Evolutionary conservation across 30 jellyfish, hydroid and myxozoan genomes (phyloP).

Genomic region (Turritopsis dohrnii): DNA sequence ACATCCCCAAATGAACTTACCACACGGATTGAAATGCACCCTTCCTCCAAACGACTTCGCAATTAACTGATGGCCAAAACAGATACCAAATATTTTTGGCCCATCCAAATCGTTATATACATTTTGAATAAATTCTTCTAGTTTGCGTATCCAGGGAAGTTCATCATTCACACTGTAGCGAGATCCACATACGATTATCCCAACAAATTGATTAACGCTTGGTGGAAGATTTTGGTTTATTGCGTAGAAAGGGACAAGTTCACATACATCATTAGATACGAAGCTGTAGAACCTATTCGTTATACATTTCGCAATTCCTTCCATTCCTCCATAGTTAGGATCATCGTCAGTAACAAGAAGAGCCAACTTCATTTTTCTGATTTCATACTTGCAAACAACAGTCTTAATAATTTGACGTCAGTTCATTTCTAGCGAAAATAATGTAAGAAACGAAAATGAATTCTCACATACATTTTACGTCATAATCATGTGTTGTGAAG

Average conservation of each 20-base stretch:
- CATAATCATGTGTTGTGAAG: neutral
- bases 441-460: neutral
- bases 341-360: conserved; percentile 14
- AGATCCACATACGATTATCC: conserved; percentile 66
- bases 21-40: conserved; percentile 42
- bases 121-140: conserved; percentile 41
- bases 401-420: neutral
- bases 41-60: conserved; percentile 78
- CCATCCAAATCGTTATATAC: neutral
- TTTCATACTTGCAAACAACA: neutral
- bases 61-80: conserved; percentile 77
- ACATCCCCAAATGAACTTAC: conserved; percentile 54
- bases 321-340: neutral
- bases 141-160: conserved; percentile 43
- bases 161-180: conserved; percentile 61
- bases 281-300: neutral
- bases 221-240: conserved; percentile 2
- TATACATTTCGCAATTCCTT: neutral
- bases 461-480: neutral
- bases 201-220: conserved; percentile 31
- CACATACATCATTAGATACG: neutral
- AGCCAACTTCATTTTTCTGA: conserved; percentile 8
- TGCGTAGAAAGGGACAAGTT: conserved; percentile 6
- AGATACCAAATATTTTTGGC: conserved; percentile 52
- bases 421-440: neutral